Conservation (phyloP, 2,113 vertebrate species). For the Channa argus region DNA sequence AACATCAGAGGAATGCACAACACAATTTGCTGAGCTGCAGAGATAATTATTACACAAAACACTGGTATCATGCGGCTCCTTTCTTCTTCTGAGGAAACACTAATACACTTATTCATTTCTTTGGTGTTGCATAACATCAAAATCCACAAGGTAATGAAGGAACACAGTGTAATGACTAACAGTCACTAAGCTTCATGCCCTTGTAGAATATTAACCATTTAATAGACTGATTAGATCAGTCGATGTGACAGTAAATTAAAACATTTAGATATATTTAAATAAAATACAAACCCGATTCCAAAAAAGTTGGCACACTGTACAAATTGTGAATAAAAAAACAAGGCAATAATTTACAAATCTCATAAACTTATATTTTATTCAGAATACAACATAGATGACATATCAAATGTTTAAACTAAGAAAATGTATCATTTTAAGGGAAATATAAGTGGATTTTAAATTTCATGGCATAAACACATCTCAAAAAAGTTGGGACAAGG, state of each 20-base stretch:
- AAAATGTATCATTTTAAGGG: no score
- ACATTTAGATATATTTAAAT: neutral
- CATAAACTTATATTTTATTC: no score
- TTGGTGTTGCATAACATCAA: conserved; percentile 31
- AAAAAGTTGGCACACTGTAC: no score
- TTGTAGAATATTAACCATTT: conserved; percentile 21
- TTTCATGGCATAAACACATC: no score
- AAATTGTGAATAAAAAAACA: no score
- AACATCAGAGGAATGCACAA: conserved; percentile 61
- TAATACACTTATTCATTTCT: conserved; percentile 42
- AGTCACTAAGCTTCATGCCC: conserved; percentile 15
- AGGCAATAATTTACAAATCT: no score
- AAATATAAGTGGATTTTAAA: no score
- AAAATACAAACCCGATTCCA: no score
- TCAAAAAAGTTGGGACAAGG: no score
- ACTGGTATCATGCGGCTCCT: conserved; percentile 17
- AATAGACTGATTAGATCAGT: neutral
- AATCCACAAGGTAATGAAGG: conserved; percentile 39
- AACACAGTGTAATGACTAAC: conserved; percentile 27
- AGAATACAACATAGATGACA: no score
- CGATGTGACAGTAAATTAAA: conserved; percentile 1
- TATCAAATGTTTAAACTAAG: no score
- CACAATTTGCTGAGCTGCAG: conserved; percentile 55
- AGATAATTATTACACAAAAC: conserved; percentile 70
- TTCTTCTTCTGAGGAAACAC: conserved; percentile 35